phyloP scores from a whole-genome alignment of 1,140 invertebrate species.

The Heliconius eleuchia region DNA sequence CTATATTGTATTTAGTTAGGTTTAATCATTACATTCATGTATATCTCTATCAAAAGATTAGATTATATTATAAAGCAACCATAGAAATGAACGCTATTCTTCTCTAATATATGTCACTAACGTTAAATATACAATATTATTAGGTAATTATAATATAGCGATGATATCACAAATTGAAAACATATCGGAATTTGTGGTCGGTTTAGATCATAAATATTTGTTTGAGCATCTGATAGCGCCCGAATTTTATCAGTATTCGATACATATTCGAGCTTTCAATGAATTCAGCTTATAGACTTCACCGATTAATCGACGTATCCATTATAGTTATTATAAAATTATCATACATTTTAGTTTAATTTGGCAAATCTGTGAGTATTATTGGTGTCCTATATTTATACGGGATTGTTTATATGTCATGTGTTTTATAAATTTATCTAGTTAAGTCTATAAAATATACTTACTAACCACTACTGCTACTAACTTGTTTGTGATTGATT shows the following conservation, averaged over 20 bases:
- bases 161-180: not conserved
- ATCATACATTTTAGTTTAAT: not conserved
- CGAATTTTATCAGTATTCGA: not conserved
- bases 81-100: not conserved
- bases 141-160: not conserved
- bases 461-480: no score
- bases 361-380: not conserved
- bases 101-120: not conserved
- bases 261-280: not conserved
- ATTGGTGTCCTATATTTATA: not conserved
- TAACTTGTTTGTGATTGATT: no score
- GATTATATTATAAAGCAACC: not conserved
- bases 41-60: not conserved
- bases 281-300: not conserved
- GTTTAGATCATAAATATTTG: slow-evolving; percentile 9
- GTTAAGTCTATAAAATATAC: no score
- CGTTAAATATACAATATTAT: not conserved
- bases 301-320: not conserved
- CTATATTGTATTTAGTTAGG: no score
- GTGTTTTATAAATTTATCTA: no score
- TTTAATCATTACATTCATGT: no score
- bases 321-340: not conserved
- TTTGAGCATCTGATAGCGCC: not conserved
- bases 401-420: no score
- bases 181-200: not conserved